Percentiles rank a stretch among this genome's conserved stretches.
Conservation (phyloP, 2,888 invertebrate species). For the Drosophila mettleri region DNA sequence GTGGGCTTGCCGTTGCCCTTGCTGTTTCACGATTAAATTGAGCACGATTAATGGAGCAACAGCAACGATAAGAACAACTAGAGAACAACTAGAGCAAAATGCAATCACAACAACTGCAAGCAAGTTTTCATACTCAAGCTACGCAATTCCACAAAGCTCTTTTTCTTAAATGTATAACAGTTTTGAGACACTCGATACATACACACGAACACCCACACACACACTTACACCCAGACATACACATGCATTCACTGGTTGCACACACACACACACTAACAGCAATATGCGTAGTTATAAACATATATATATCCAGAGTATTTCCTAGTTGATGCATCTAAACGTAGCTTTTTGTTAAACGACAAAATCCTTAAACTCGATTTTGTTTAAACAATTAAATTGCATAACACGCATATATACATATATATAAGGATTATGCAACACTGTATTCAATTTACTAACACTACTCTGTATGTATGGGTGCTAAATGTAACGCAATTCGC, state of each 20-base stretch:
- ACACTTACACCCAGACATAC: slow-evolving; percentile 31
- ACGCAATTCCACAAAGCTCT: slow-evolving; percentile 71
- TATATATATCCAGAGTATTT: slow-evolving; percentile 20
- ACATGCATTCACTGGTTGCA: slow-evolving; percentile 26
- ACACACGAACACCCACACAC: slow-evolving; percentile 25
- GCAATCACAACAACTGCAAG: slow-evolving; percentile 58
- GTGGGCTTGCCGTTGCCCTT: slow-evolving; percentile 83
- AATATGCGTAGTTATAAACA: slow-evolving; percentile 47
- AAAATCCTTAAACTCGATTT: slow-evolving; percentile 10
- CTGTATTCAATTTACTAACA: slow-evolving; percentile 19
- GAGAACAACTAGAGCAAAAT: slow-evolving; percentile 41
- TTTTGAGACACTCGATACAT: slow-evolving; percentile 60
- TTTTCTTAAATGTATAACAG: slow-evolving; percentile 76
- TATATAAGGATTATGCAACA: slow-evolving; percentile 14
- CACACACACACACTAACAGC: slow-evolving; percentile 43
- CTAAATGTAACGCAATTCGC: slow-evolving; percentile 39
- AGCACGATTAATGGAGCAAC: slow-evolving; percentile 10
- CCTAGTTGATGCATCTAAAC: slow-evolving; percentile 54
- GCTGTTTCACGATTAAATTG: slow-evolving; percentile 79
- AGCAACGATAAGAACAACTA: slow-evolving; percentile 31
- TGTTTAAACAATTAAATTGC: slow-evolving; percentile 31
- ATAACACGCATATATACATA: slow-evolving; percentile 22
- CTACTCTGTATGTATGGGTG: slow-evolving; percentile 26
- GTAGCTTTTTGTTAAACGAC: slow-evolving; percentile 30
- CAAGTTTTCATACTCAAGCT: slow-evolving; percentile 71